Base-by-base conservation (phyloP, 2,797 vertebrate genomes). In the Etheostoma nigrum region DNA sequence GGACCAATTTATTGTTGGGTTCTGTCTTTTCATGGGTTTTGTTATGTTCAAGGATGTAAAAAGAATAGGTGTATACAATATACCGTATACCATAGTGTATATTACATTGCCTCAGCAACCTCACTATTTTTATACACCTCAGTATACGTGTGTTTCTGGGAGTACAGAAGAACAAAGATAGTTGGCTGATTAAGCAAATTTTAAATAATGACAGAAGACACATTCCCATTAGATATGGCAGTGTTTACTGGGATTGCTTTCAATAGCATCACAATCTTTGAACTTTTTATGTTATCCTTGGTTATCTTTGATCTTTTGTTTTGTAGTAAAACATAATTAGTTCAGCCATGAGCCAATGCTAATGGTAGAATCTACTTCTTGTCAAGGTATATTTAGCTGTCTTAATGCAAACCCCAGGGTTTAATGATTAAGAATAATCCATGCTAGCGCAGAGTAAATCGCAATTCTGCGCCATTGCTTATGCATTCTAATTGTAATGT, bases 341-440 rank as follows among this genome's bases (percentile, higher is more conserved):
- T 70, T 85, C 68, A 79, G 70, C 64, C 80, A 81, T 42, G 63
- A 88, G 67, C 71, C 73, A 86, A 78, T 63, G 53, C 66, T 87
- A 78, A 78, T 85, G 71, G 48, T 70, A 61, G 51, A 85, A 74
- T 81, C 74, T 68, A 64, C 78, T 59, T 66, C 57, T 64, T 67
- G 55, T 76, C 79, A 62, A 90, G 79, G 61, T 84, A 74, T 81
- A 84, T 88, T 83, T 84, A 78, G 76, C 79, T 36, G 52, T 66
- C 74, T 84, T 63, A 25, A 71, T 87, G 79, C 70, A 61, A 81
- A 84, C 78, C 85, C 66, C 18, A n/a, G 63, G 72, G 82, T 88
- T 89, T 87, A 85, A 87, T 86, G 72, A 89, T 82, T 82, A 65
- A 63, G 72, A 92, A 79, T 88, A 92, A 90, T 90, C 85, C 60